phyloP scores from a whole-genome alignment of 2,888 invertebrate species.

The Euclidia mi region DNA sequence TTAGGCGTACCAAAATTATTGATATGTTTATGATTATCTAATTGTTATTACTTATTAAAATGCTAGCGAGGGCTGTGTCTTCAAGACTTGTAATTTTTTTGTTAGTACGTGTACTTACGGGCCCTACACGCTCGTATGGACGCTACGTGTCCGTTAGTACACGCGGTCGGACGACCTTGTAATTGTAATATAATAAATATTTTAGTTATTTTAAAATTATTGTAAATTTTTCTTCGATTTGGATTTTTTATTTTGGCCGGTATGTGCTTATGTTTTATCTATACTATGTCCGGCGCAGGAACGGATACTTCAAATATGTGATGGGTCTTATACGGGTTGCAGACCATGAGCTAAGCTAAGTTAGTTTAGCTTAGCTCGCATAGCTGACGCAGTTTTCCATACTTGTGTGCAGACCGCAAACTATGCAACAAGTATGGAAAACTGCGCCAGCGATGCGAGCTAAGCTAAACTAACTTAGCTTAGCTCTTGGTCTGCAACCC shows the following conservation, averaged over 20 bases:
- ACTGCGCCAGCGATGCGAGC: too few species aligned
- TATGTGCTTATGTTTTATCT: constrained; percentile 3
- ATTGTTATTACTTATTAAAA: constrained; percentile 13
- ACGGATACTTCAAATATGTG: too few species aligned
- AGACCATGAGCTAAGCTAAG: too few species aligned
- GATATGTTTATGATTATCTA: constrained; percentile 13
- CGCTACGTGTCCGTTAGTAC: neutral
- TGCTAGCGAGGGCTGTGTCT: constrained; percentile 22
- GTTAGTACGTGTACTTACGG: neutral
- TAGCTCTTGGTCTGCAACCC: too few species aligned
- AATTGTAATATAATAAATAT: constrained; percentile 20
- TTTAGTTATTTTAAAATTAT: constrained; percentile 1
- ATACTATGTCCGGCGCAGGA: neutral
- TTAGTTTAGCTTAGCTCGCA: too few species aligned
- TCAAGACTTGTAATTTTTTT: constrained; percentile 23
- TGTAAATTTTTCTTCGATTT: neutral
- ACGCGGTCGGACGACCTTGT: constrained; percentile 7
- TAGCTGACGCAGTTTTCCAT: too few species aligned
- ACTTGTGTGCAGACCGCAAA: too few species aligned
- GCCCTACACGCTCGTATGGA: too few species aligned
- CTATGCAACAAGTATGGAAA: too few species aligned
- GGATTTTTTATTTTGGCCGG: constrained; percentile 6
- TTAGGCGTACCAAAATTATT: too few species aligned
- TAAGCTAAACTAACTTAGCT: too few species aligned
- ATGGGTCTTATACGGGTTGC: too few species aligned